A percentile compares a stretch with the other conserved stretches of the same genome.
phyloP scores from a whole-genome alignment of 2,113 vertebrate species.

The Alexandromys fortis region DNA sequence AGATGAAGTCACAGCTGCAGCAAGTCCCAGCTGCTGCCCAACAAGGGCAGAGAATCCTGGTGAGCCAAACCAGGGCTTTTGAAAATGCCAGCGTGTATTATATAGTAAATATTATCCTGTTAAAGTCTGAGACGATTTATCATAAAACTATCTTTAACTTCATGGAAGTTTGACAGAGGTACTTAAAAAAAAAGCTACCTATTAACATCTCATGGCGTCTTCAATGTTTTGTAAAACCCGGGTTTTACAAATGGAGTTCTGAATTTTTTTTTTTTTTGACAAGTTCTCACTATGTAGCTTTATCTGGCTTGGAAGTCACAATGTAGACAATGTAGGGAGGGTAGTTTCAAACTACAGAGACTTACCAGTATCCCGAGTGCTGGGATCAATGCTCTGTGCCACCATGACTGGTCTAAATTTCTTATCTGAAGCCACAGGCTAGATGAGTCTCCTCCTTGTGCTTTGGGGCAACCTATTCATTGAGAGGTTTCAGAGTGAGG shows the following conservation, averaged over 20 bases:
- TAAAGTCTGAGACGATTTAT: neutral
- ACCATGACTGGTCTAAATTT: neutral
- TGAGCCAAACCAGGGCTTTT: neutral
- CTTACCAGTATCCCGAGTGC: neutral
- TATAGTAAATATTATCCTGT: neutral
- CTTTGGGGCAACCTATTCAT: neutral
- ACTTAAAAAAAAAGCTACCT: neutral
- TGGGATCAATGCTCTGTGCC: neutral
- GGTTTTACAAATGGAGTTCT: neutral
- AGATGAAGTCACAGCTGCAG: neutral
- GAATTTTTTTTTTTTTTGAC: neutral
- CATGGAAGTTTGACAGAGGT: neutral
- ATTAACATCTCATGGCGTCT: neutral
- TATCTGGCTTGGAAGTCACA: neutral
- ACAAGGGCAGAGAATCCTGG: neutral
- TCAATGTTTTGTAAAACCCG: neutral
- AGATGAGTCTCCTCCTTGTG: fast-evolving
- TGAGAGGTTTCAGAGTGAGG: neutral
- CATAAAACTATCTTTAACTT: neutral
- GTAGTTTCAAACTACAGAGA: neutral
- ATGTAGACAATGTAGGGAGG: neutral
- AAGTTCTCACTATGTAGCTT: neutral
- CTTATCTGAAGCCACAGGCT: neutral
- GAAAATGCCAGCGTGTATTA: neutral
- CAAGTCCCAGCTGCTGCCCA: neutral